phyloP scores from a whole-genome alignment of 2,797 vertebrate genomes.

The Crenuchus spilurus region DNA sequence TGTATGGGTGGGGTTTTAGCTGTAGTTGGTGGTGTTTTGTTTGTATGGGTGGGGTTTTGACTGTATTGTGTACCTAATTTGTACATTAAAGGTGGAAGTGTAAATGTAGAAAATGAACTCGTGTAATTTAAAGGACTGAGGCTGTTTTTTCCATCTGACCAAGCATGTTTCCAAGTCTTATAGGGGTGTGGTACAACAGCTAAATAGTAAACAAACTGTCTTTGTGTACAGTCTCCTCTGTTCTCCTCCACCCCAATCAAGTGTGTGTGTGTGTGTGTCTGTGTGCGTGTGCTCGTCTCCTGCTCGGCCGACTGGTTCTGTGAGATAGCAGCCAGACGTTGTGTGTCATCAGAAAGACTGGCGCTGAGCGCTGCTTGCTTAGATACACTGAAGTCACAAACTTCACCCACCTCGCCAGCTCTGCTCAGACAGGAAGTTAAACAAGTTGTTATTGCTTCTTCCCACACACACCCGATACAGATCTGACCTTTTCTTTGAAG shows the following conservation, averaged over 20 bases:
- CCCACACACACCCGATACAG: neutral
- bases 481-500: constrained; percentile 30
- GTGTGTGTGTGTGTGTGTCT: neutral
- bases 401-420: constrained; percentile 4
- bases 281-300: neutral
- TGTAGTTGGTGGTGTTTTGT: too few relatives aligned
- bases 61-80: too few relatives aligned
- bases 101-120: too few relatives aligned
- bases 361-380: neutral
- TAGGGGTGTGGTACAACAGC: neutral
- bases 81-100: too few relatives aligned
- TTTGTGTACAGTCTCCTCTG: too few relatives aligned
- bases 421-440: constrained; percentile 25
- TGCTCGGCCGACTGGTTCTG: constrained; percentile 21
- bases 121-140: too few relatives aligned
- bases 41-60: too few relatives aligned
- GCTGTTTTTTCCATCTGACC: too few relatives aligned
- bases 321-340: constrained; percentile 29
- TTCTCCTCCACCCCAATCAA: neutral
- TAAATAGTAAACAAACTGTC: neutral
- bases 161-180: neutral
- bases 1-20: too few relatives aligned
- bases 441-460: constrained; percentile 29
- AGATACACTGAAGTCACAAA: constrained; percentile 28
- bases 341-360: constrained; percentile 8